Conservation (phyloP, 2,113 vertebrate genomes). For the Nothobranchius kuhntae region DNA sequence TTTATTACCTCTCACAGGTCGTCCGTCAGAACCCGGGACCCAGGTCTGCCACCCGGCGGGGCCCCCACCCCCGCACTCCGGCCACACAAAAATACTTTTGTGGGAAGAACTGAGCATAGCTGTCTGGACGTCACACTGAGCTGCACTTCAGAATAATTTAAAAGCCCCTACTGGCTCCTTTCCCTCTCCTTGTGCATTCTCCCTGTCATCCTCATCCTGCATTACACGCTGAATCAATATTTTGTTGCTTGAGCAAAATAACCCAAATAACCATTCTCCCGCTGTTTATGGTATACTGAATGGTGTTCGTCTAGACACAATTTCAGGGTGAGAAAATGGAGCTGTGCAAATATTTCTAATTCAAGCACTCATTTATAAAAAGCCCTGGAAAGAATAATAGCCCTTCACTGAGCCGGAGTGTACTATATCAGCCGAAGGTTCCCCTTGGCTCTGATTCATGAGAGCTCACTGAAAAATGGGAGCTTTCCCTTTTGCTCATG, state of each 20-base stretch:
- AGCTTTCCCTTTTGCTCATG: conserved; percentile 66
- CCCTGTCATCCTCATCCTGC: conserved; percentile 71
- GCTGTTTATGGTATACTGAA: conserved; percentile 69
- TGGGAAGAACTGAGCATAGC: conserved; percentile 79
- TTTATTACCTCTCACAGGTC: conserved; percentile 82
- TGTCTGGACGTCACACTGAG: conserved; percentile 84
- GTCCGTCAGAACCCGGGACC: conserved; percentile 64
- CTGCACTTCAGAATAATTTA: conserved; percentile 82
- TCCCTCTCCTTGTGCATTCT: conserved; percentile 68
- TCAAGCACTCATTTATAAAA: conserved; percentile 79
- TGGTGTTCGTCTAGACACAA: conserved; percentile 59
- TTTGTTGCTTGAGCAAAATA: conserved; percentile 71
- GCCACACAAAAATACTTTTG: conserved; percentile 80
- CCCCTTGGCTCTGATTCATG: conserved; percentile 63
- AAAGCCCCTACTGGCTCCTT: conserved; percentile 77
- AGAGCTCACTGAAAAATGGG: conserved; percentile 58
- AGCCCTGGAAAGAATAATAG: conserved; percentile 77
- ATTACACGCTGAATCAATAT: conserved; percentile 78
- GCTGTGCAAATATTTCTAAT: conserved; percentile 76
- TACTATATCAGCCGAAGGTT: conserved; percentile 66
- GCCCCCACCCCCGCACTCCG: conserved; percentile 37
- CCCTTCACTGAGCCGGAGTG: conserved; percentile 49
- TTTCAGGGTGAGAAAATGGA: conserved; percentile 49
- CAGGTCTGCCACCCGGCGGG: conserved; percentile 68
- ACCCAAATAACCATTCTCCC: conserved; percentile 64